Conservation (phyloP, 1,140 invertebrate species). For the Pogonognathellus flavescens region DNA sequence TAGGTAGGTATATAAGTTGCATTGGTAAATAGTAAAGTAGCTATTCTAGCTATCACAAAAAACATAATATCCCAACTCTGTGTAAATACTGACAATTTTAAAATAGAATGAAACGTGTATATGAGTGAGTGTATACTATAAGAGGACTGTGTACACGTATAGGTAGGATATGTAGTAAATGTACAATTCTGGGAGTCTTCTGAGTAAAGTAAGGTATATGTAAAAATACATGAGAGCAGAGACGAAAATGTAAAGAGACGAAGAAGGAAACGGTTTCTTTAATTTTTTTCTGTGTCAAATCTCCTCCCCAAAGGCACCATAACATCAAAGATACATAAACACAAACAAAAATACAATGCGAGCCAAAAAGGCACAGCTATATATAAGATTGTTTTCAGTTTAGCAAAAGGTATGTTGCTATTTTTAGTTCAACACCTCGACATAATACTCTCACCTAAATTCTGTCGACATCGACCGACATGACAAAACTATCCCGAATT, state of each 20-base stretch:
- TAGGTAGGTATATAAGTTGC: neutral
- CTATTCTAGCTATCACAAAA: neutral
- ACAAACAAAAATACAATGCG: neutral
- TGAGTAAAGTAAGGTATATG: too few relatives aligned
- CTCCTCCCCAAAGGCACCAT: neutral
- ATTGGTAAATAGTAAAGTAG: neutral
- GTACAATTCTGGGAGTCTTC: too few relatives aligned
- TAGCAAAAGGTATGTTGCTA: constrained; percentile 7
- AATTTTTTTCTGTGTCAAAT: neutral
- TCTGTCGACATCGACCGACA: too few relatives aligned
- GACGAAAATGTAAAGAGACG: neutral
- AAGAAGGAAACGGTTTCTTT: constrained; percentile 15
- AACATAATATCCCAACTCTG: neutral
- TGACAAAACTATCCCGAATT: too few relatives aligned
- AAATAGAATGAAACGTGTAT: constrained; percentile 28
- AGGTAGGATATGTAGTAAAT: too few relatives aligned
- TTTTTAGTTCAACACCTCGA: constrained; percentile 30
- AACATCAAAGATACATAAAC: neutral
- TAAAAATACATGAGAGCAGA: neutral
- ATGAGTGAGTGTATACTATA: neutral
- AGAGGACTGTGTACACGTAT: too few relatives aligned
- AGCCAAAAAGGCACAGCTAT: neutral
- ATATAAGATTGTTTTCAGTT: neutral
- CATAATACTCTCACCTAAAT: constrained; percentile 1
- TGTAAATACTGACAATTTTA: constrained; percentile 10